Base-by-base conservation (phyloP, 2,888 invertebrate genomes). In the Ochlodes sylvanus region DNA sequence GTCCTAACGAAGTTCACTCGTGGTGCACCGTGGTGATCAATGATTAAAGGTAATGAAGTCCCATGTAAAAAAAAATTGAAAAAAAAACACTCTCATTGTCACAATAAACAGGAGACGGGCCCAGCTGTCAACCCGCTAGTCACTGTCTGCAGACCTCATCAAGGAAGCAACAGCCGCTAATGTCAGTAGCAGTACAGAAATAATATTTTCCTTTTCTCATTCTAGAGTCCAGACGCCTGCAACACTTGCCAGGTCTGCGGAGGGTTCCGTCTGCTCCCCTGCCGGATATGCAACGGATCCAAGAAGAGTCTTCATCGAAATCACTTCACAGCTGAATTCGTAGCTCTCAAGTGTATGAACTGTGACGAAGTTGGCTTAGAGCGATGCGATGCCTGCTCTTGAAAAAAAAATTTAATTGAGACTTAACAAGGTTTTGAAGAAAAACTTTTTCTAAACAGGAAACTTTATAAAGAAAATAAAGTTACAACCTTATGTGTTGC, bases 311-410 rank as follows among this genome's bases (percentile, higher is more conserved):
- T 98, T 61, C 97, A 98, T 85, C 94, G 98, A 77, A 98, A 98
- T 92, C 97, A 98, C 85, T 99, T 98, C 90, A 98, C 98, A 0
- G 96, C 98, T 44, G 98, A 98, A 91, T 98, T 98, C 85, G 97
- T 98, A 71, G 98, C 98, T 19, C 94, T 99, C 77, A 97, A 98
- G 82, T 98, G 98, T 89, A 98, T 98, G 97, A 97, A 97, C 87
- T 98, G 98, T 89, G 98, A 99, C 85, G 98, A 98, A 89, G 98
- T 98, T 68, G 99, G 99, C 57, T 95, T 99, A 60, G 97, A 98
- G 50, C 95, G 96, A 78, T 99, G 99, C 89, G 96, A 96, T 77
- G 95, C 96, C 73, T 99, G 99, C 91, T 97, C 87, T 70, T 92
- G 85, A 78, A 64, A 2, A 27, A 4, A 42, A n/a, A 12, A 17